Evolutionary conservation across 2,888 invertebrate species (phyloP).

Genomic region (Caenorhabditis japonica): DNA sequence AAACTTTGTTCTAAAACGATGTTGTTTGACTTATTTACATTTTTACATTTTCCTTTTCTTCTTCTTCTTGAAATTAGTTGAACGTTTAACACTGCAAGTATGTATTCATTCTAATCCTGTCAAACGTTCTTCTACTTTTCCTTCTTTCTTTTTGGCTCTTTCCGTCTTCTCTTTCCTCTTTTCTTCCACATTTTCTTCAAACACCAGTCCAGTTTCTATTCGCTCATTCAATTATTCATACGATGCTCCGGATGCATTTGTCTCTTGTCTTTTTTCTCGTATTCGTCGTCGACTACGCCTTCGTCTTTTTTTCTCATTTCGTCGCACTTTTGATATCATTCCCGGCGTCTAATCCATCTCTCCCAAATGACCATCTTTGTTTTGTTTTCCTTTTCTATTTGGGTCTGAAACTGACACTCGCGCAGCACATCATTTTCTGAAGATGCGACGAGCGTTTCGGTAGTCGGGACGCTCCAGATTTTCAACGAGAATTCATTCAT

Average conservation of each 20-base stretch:
- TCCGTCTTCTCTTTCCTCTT: conserved; percentile 3
- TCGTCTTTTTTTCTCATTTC: neutral
- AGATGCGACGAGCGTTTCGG: no score
- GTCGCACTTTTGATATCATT: conserved; percentile 32
- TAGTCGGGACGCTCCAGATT: no score
- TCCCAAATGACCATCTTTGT: neutral
- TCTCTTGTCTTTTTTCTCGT: conserved; percentile 9
- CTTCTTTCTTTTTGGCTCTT: neutral
- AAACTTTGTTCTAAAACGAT: no score
- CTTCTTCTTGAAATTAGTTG: no score
- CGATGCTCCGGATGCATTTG: conserved; percentile 34
- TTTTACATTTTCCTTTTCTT: no score
- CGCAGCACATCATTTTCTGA: no score
- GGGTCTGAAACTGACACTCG: conserved; percentile 12
- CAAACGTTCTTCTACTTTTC: conserved; percentile 4
- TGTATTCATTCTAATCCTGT: neutral
- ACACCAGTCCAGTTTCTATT: conserved; percentile 8
- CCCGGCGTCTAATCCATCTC: conserved; percentile 13
- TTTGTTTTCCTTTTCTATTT: neutral
- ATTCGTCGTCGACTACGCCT: neutral
- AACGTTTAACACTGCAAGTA: no score
- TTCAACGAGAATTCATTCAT: no score
- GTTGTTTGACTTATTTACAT: no score
- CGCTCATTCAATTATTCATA: conserved; percentile 54
- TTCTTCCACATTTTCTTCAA: conserved; percentile 14